Evolutionary conservation across 2,888 invertebrate genomes (phyloP).

Genomic region (Platycnemis pennipes): DNA sequence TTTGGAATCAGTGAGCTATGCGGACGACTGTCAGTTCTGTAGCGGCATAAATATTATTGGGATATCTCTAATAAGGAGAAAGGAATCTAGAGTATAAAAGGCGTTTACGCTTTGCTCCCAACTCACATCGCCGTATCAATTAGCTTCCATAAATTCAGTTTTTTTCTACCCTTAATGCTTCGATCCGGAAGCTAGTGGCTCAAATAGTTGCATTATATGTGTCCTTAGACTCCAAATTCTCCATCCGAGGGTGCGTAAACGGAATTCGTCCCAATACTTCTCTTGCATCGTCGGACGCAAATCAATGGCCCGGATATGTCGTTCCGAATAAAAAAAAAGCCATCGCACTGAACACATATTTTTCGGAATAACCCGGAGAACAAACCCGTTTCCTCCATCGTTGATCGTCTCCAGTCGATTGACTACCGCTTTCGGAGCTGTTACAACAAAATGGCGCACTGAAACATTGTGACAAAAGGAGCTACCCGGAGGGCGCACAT

Average conservation of each 20-base stretch:
- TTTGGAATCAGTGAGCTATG: background rate
- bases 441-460: constrained; percentile 50
- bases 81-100: background rate
- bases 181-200: background rate
- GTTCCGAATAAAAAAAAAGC: background rate
- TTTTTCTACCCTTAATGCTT: background rate
- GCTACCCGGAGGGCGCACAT: background rate
- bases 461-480: background rate
- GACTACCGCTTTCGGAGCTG: constrained; percentile 38
- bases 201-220: background rate
- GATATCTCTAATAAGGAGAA: background rate
- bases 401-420: constrained; percentile 35
- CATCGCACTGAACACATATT: background rate
- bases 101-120: background rate
- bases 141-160: background rate
- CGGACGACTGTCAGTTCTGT: background rate
- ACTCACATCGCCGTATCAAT: background rate
- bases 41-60: background rate
- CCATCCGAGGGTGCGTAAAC: background rate
- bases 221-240: too few relatives aligned
- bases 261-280: background rate
- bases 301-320: constrained; percentile 6
- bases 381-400: constrained; percentile 5
- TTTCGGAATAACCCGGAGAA: constrained; percentile 4
- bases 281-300: background rate